Evolutionary conservation across 2,797 vertebrate genomes (phyloP), one percentile per base, ranked within the genome.

Genomic region (Alfaro cultratus): DNA sequence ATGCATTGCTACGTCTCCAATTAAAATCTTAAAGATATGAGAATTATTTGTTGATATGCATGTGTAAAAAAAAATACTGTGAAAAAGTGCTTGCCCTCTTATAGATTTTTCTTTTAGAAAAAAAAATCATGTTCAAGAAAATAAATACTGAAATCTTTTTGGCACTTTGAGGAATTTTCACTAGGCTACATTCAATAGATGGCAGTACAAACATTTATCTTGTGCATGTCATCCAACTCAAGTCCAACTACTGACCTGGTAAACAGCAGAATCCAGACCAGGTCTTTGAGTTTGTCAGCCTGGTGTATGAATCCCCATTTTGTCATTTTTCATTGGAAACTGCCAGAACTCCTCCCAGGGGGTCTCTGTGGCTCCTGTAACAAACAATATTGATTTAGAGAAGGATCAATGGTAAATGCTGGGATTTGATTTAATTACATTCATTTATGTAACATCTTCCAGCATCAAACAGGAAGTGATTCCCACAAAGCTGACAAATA

Each of bases 331-430:
- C 10, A 68, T 26, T 21, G 64, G 39, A 64, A 68, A 41, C 10
- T 41, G 9, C 64, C 34, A 23, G 8, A 23, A 36, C 34, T 67
- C 62, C 15, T 68, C n/a, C 34, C 18, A 26, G 9, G 4, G 21
- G 21, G 36, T 68, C 36, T 68, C 39, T 41, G 36, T 43, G 64
- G 10, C 64, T 41, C 13, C 68, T 71, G 68, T 45, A 45, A 71
- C 68, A 71, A 45, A 71, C 41, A 68, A 8, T n/a, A 71, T 29
- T 71, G 41, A 45, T 71, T n/a, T 71, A 71, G 41, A 43, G 12
- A 71, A 45, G 68, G 26, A 45, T 15, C 41, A n/a, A 21, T 12
- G 36, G 36, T 39, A 39, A 68, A 41, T 68, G 12, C 64, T 43
- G 68, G 13, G 68, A 15, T 45, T 71, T 71, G 4, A 68, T 23